Conservation (phyloP, 2,888 invertebrate species). For the Blera fallax region DNA sequence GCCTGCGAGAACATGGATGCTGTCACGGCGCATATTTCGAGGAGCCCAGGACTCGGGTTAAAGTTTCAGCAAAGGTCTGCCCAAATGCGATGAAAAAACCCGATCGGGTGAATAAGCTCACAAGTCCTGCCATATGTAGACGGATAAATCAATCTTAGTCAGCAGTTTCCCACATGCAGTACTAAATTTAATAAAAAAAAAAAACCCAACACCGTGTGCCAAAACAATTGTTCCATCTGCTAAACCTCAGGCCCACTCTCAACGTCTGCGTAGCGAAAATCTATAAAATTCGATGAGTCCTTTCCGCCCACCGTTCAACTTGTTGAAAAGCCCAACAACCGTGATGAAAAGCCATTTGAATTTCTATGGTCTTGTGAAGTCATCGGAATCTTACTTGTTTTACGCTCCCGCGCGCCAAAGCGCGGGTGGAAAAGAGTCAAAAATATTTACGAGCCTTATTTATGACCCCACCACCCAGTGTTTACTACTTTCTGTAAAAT, state of each 20-base stretch:
- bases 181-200: not conserved
- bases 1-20: too few species aligned
- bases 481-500: slow-evolving; percentile 54
- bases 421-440: not conserved
- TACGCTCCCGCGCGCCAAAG: not conserved
- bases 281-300: slow-evolving; percentile 22
- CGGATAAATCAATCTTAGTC: too few species aligned
- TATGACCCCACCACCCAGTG: slow-evolving; percentile 68
- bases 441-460: slow-evolving; percentile 64
- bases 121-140: not conserved
- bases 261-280: not conserved
- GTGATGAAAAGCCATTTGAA: slow-evolving; percentile 54
- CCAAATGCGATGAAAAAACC: too few species aligned
- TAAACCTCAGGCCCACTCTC: not conserved
- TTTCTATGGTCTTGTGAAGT: slow-evolving; percentile 7
- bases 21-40: too few species aligned
- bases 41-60: too few species aligned
- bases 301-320: slow-evolving; percentile 46
- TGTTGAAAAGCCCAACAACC: slow-evolving; percentile 49
- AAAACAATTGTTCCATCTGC: not conserved
- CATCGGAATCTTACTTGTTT: not conserved
- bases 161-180: too few species aligned
- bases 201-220: not conserved
- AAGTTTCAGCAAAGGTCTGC: too few species aligned
- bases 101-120: too few species aligned